A percentile compares a stretch with the other conserved stretches of the same genome.
phyloP scores from a whole-genome alignment of 2,797 vertebrate species.

The Fistularia commersonii region DNA sequence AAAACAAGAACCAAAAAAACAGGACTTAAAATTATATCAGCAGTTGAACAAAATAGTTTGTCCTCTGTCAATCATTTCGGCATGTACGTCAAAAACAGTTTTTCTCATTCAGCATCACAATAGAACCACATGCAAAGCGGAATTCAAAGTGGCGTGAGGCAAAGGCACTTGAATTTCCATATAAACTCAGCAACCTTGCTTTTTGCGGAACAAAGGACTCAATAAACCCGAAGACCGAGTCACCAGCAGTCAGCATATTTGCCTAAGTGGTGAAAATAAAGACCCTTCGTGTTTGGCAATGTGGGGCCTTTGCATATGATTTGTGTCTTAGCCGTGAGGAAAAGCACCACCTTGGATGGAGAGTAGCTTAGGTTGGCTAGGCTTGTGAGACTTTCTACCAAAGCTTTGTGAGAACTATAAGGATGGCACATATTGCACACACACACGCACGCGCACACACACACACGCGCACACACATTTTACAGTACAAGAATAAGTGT shows the following conservation, averaged over 20 bases:
- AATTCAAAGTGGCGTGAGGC: constrained; percentile 66
- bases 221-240: constrained; percentile 23
- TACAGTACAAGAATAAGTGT: too few species aligned
- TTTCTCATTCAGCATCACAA: neutral
- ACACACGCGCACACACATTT: constrained; percentile 10
- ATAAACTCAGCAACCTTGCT: constrained; percentile 53
- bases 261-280: constrained; percentile 32
- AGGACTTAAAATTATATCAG: too few species aligned
- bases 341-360: neutral
- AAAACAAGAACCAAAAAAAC: constrained; percentile 6
- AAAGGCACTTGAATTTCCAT: constrained; percentile 77
- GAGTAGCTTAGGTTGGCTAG: too few species aligned
- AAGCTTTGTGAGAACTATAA: constrained; percentile 9
- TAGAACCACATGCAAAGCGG: constrained; percentile 63
- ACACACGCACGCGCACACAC: constrained; percentile 3
- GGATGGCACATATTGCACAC: constrained; percentile 22
- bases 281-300: constrained; percentile 12
- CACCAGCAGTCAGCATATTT: constrained; percentile 38
- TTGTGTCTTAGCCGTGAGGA: constrained; percentile 45
- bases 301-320: constrained; percentile 60
- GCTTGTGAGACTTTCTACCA: too few species aligned
- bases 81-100: neutral
- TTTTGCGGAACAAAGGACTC: constrained; percentile 26
- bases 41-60: constrained; percentile 6
- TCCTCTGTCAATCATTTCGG: constrained; percentile 11